Conservation (phyloP, 2,888 invertebrate species). For the Nemoura dubitans region DNA sequence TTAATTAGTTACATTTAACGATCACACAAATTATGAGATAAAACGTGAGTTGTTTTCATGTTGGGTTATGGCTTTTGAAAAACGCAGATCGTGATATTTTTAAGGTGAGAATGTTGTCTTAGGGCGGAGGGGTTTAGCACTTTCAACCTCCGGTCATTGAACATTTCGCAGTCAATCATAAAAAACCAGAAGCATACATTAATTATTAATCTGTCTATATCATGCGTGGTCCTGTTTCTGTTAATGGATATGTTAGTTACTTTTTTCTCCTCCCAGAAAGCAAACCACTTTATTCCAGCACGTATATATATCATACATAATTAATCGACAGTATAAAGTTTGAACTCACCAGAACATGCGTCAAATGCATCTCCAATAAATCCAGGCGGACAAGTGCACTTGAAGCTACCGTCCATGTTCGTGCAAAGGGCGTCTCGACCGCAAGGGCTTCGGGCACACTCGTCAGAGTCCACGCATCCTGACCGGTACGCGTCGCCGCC, state of each 20-base stretch:
- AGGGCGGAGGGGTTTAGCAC: background rate
- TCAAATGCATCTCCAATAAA: conserved; percentile 81
- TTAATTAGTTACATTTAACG: background rate
- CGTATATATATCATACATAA: background rate
- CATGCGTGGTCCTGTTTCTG: background rate
- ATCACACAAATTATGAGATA: conserved; percentile 15
- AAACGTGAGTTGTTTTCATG: background rate
- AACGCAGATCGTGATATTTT: background rate
- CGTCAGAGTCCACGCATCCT: conserved; percentile 79
- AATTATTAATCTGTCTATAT: background rate
- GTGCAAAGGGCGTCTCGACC: conserved; percentile 82
- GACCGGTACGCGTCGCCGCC: conserved; percentile 80
- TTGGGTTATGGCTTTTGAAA: background rate
- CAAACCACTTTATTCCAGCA: background rate
- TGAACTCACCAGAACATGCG: conserved; percentile 75
- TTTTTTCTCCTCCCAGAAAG: background rate
- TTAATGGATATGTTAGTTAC: background rate
- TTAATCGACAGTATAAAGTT: background rate
- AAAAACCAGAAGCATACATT: conserved; percentile 25
- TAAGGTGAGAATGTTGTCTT: background rate
- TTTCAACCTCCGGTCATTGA: background rate
- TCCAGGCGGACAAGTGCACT: conserved; percentile 84
- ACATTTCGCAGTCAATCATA: background rate
- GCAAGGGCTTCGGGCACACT: conserved; percentile 78
- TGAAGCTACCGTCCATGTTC: conserved; percentile 80